These are phyloP conservation scores for Tryphoninae sp. DNA, from an alignment of 2,888 invertebrate species.

Conservation along the genomic window DNA sequence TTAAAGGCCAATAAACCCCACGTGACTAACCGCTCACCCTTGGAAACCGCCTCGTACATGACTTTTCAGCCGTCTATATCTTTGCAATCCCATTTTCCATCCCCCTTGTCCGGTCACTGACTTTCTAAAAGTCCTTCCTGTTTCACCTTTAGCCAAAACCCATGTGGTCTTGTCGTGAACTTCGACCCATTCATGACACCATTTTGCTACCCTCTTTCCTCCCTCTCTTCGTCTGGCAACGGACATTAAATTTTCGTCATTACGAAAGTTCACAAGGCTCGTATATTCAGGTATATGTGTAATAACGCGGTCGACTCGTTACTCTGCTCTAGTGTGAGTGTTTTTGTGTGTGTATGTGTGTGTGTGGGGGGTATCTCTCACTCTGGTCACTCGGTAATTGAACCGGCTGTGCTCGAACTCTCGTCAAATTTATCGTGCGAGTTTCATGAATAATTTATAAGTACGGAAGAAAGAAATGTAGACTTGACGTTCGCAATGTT, in stretches of 20 bases:
- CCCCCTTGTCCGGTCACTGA: background rate
- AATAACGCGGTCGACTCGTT: background rate
- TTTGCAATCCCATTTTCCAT: background rate
- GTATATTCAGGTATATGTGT: background rate
- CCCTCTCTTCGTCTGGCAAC: background rate
- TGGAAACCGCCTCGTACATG: background rate
- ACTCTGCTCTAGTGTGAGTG: background rate
- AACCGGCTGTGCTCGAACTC: background rate
- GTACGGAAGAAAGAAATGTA: background rate
- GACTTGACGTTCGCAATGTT: too few species aligned
- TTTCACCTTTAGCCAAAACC: conserved; percentile 8
- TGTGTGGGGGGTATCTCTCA: too few species aligned
- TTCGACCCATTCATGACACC: conserved; percentile 18
- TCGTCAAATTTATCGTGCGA: background rate
- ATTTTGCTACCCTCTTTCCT: background rate
- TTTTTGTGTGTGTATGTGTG: too few species aligned
- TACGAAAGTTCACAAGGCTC: conserved; percentile 25
- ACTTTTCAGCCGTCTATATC: background rate
- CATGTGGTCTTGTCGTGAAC: conserved; percentile 19
- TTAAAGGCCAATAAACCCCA: conserved; percentile 54
- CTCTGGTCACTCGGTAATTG: background rate
- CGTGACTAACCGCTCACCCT: conserved; percentile 32
- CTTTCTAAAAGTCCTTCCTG: background rate
- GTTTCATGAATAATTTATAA: background rate
- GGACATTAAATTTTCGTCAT: conserved; percentile 46